A percentile compares a stretch with the other conserved stretches of the same genome.
Evolutionary conservation across 2,888 invertebrate genomes (phyloP).

Genomic region (Augiades crinisus): DNA sequence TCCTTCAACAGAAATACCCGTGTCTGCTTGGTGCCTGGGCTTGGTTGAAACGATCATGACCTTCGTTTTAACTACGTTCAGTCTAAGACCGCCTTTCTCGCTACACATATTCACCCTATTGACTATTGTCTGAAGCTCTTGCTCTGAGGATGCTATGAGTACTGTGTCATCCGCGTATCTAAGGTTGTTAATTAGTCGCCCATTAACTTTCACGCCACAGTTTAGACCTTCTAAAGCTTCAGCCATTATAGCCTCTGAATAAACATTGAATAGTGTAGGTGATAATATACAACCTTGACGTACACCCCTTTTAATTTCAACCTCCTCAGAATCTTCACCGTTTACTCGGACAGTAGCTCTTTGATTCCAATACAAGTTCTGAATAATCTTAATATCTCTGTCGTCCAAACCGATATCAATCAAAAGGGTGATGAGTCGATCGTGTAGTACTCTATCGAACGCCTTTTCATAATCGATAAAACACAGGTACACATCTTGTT

Average conservation of each 20-base stretch:
- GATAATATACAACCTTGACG: conserved; percentile 25
- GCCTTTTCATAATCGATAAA: conserved; percentile 30
- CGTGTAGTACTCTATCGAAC: conserved; percentile 21
- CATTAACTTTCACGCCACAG: conserved; percentile 4
- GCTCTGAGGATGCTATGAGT: not conserved
- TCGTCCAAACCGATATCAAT: conserved; percentile 21
- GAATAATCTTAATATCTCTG: conserved; percentile 24
- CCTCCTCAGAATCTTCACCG: not conserved
- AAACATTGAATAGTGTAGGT: conserved; percentile 21
- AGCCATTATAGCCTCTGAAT: conserved; percentile 12
- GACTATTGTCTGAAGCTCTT: conserved; percentile 4
- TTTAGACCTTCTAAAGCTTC: not conserved
- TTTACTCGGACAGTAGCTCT: conserved; percentile 2
- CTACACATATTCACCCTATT: conserved; percentile 3
- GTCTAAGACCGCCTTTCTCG: not conserved
- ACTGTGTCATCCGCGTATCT: conserved; percentile 7
- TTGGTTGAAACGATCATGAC: not conserved
- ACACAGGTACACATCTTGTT: conserved; percentile 27
- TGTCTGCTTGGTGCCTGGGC: too few relatives aligned
- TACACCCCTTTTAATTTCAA: conserved; percentile 9
- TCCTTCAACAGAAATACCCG: too few relatives aligned
- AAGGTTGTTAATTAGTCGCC: not conserved
- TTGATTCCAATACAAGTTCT: conserved; percentile 23
- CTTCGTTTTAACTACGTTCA: not conserved
- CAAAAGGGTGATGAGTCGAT: conserved; percentile 5